Evolutionary conservation across 2,113 vertebrate species (phyloP).

Genomic region (Poecilia latipinna): DNA sequence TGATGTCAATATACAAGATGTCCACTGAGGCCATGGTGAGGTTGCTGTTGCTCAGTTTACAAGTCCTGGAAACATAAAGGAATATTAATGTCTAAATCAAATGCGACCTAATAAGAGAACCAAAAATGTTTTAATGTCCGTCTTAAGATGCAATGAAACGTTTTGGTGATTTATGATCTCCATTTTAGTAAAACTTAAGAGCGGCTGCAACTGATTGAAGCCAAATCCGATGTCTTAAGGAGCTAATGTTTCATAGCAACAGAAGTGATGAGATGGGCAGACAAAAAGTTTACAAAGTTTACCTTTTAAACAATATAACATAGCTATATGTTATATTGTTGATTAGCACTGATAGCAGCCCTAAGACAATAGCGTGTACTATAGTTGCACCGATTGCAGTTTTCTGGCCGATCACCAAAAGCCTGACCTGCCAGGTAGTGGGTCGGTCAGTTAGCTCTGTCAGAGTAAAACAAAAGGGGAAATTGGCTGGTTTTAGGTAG

Average conservation of each 20-base stretch:
- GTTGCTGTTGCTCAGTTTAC: conserved; percentile 89
- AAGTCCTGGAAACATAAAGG: conserved; percentile 82
- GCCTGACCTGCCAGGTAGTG: too few species aligned
- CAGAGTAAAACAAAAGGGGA: too few species aligned
- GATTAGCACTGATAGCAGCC: not conserved
- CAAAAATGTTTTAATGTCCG: not conserved
- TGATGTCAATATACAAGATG: conserved; percentile 97
- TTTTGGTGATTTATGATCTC: not conserved
- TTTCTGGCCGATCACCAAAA: too few species aligned
- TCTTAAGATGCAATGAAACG: not conserved
- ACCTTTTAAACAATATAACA: not conserved
- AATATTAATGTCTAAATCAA: not conserved
- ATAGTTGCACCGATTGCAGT: too few species aligned
- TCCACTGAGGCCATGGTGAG: conserved; percentile 95
- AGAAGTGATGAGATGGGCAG: too few species aligned
- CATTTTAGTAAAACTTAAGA: too few species aligned
- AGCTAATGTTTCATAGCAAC: too few species aligned
- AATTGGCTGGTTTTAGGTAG: too few species aligned
- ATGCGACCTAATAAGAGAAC: not conserved
- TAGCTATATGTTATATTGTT: not conserved
- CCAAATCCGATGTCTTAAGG: too few species aligned
- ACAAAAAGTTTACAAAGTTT: not conserved
- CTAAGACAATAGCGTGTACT: not conserved
- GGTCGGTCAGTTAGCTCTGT: too few species aligned
- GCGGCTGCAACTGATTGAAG: too few species aligned